Conservation (phyloP, 2,113 vertebrate species). For the Oreochromis aureus region DNA sequence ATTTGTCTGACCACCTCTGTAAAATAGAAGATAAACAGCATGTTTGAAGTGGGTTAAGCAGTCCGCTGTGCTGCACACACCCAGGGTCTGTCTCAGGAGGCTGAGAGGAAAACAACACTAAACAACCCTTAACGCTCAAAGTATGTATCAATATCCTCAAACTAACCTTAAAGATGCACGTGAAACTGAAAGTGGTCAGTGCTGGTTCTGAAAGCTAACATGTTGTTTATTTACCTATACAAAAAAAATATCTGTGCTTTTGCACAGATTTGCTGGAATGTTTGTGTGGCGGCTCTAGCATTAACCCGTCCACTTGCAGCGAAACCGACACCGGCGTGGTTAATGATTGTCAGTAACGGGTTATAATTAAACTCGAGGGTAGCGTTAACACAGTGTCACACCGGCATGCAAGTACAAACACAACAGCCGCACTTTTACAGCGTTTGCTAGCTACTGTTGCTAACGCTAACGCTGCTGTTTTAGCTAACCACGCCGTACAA, state of each 20-base stretch:
- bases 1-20: not conserved
- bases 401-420: not conserved
- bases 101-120: not conserved
- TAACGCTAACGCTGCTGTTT: conserved; percentile 8
- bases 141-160: not conserved
- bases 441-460: conserved; percentile 12
- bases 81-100: rapidly evolving
- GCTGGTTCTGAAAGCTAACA: not conserved
- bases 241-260: not conserved
- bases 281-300: not conserved
- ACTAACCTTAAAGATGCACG: not conserved
- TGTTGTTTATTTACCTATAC: not conserved
- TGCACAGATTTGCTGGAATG: not conserved
- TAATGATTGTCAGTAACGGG: not conserved
- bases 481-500: not conserved
- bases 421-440: not conserved
- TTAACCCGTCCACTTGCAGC: not conserved
- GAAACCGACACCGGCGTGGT: not conserved
- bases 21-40: not conserved
- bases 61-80: not conserved
- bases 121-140: not conserved
- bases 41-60: not conserved
- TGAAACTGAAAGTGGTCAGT: not conserved
- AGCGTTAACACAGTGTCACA: not conserved
- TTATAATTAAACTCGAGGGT: not conserved